A percentile compares a stretch with the other conserved stretches of the same genome.
These are phyloP conservation scores for Barnardius zonarius DNA, from an alignment of 2,113 vertebrate species.

Conservation along the genomic window DNA sequence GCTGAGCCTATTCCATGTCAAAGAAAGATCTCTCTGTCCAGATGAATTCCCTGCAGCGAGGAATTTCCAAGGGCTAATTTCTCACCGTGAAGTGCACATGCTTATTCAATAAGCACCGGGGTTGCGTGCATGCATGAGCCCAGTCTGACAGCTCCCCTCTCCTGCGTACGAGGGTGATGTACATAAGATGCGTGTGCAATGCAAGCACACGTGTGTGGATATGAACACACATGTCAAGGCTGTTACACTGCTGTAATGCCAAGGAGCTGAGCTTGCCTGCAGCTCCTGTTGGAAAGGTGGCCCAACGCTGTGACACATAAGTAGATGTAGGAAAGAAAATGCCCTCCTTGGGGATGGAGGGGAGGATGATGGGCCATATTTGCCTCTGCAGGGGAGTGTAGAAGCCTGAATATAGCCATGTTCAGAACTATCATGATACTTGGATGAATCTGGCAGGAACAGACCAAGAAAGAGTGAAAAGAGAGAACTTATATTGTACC, in stretches of 20 bases:
- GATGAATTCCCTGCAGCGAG: not conserved
- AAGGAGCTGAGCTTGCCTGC: accelerated
- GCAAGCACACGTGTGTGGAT: accelerated
- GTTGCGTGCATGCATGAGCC: accelerated
- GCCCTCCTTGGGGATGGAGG: accelerated
- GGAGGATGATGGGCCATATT: not conserved
- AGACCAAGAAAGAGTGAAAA: not conserved
- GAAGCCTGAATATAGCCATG: accelerated
- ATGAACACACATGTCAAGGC: accelerated
- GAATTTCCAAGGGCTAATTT: not conserved
- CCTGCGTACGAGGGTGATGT: accelerated
- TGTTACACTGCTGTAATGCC: too few species aligned
- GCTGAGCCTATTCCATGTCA: accelerated
- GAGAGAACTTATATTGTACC: not conserved
- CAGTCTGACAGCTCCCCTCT: not conserved
- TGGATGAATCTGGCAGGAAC: not conserved
- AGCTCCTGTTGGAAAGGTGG: not conserved
- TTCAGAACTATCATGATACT: accelerated
- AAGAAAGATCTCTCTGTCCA: not conserved
- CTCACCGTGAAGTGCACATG: accelerated
- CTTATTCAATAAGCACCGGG: accelerated
- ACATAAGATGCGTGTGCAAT: accelerated
- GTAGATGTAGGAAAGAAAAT: not conserved
- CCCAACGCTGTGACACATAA: accelerated
- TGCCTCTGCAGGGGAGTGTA: not conserved